These are phyloP conservation scores for Distichodus sexfasciatus DNA, from an alignment of 2,797 vertebrate species.

Conservation along the genomic window DNA sequence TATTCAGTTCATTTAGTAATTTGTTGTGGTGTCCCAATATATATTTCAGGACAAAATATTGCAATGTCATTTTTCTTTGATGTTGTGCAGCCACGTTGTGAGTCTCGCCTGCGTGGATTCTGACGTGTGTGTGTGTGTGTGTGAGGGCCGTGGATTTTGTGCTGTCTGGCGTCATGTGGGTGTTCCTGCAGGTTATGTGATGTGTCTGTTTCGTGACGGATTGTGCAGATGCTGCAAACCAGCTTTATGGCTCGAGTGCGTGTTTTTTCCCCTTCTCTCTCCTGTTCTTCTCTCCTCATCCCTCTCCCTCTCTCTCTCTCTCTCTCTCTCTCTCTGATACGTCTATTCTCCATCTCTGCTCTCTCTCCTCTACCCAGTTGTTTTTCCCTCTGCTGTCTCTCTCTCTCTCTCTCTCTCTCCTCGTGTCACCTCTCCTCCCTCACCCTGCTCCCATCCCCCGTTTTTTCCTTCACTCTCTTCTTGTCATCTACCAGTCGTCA, in stretches of 20 bases:
- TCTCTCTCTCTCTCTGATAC: background rate
- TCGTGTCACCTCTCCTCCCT: constrained; percentile 10
- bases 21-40: too few species aligned
- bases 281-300: background rate
- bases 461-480: background rate
- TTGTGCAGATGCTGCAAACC: constrained; percentile 57
- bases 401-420: constrained; percentile 16
- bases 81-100: too few species aligned
- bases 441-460: too few species aligned
- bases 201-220: constrained; percentile 23
- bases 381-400: too few species aligned
- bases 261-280: constrained; percentile 32
- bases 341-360: background rate
- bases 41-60: too few species aligned
- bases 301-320: constrained; percentile 45
- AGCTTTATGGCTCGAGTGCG: constrained; percentile 51
- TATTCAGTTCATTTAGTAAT: too few species aligned
- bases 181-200: constrained; percentile 5
- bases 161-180: background rate
- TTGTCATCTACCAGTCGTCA: background rate
- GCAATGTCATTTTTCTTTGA: too few species aligned
- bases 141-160: too few species aligned
- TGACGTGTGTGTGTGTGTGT: too few species aligned
- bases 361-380: background rate
- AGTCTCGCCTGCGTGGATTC: too few species aligned